Base-by-base conservation (phyloP, 2,797 vertebrate species). In the Dermochelys coriacea region DNA sequence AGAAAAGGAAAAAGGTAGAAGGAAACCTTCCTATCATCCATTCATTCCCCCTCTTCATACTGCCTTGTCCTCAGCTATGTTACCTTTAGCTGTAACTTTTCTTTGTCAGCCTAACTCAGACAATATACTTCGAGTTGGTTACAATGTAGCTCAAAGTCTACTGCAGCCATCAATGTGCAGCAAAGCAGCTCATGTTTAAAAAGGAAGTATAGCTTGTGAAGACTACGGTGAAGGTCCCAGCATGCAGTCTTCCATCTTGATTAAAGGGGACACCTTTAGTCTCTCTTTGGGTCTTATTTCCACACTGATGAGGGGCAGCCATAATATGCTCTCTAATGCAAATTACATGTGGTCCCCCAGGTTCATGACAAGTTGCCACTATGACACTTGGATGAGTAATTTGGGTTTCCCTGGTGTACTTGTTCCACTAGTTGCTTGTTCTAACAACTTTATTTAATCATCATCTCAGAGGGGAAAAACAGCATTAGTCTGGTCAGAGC, bases 371-470 rank as follows among this genome's bases (percentile, higher is more conserved):
- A 45, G 12, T 82, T 90, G 80, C 93, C 78, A 55, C 11, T 64
- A 1, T 91, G 84, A 80, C 34, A 61, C 51, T 91, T 81, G 57
- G 59, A 82, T 96, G 82, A 96, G 74, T 94, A 94, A 55, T 57
- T 83, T 84, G 5, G 1, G 80, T 91, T 86, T 92, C 88, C 52
- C 41, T 55, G 85, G 82, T 77, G 64, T 75, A 86, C 49, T 78
- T 78, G 12, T 90, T 95, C 79, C 75, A 10, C 47, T 47, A n/a
- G 18, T 47, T 94, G 64, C 89, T 96, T 92, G 7, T 96, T 95
- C 71, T 61, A 29, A 3, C 37, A 74, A 86, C 55, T 86, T 77
- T 91, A 61, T 96, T 96, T 96, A 91, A 90, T 89, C 80, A 31
- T 71, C 93, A 57, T 89, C 41, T 84, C 94, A 54, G 61, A 96